Conservation (phyloP, 2,113 vertebrate species). For the Nothocercus nigrocapillus region DNA sequence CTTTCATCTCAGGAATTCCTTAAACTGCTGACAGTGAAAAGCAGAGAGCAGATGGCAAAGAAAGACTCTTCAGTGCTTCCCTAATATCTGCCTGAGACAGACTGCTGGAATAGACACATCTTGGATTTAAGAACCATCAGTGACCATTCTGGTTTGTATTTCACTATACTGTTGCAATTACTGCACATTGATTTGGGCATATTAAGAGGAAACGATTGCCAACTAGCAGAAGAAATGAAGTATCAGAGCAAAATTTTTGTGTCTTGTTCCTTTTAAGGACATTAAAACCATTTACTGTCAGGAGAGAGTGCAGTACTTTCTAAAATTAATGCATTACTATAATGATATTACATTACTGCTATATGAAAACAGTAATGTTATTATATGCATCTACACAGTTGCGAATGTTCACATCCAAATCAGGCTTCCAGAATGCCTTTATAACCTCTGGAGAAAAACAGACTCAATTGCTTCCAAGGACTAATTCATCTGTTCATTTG, state of each 20-base stretch:
- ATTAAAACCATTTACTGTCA: neutral
- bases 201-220: neutral
- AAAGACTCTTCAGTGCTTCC: neutral
- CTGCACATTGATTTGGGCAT: neutral
- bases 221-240: neutral
- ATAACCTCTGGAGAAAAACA: neutral
- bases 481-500: neutral
- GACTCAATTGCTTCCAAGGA: neutral
- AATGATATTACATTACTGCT: too few relatives aligned
- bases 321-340: too few relatives aligned
- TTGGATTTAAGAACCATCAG: neutral
- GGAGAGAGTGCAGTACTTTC: neutral
- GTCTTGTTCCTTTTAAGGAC: neutral
- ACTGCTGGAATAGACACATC: neutral
- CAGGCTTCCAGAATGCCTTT: neutral
- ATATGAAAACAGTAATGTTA: too few relatives aligned
- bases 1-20: conserved; percentile 30
- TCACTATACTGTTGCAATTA: neutral
- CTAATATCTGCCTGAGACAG: neutral
- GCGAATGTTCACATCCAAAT: neutral
- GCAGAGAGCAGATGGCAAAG: neutral
- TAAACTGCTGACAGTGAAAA: conserved; percentile 43
- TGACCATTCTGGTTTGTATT: neutral
- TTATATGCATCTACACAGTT: neutral
- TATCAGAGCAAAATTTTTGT: neutral